Conservation (phyloP, 2,113 vertebrate genomes). For the Lichenostomus cassidix region DNA sequence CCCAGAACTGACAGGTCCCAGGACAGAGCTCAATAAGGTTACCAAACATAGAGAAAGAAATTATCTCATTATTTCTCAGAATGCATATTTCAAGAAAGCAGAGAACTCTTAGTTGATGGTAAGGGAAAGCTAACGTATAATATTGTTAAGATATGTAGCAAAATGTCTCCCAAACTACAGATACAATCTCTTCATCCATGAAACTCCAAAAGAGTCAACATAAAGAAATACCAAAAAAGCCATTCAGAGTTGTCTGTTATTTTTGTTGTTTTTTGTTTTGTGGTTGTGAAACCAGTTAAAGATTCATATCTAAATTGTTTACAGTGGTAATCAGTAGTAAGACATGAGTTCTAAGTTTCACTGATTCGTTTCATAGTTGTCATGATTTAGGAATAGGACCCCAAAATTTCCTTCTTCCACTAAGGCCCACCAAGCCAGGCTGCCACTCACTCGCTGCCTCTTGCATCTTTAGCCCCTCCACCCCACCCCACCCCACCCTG, state of each 20-base stretch:
- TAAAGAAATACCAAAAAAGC: background rate
- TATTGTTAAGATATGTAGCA: background rate
- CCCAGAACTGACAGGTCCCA: background rate
- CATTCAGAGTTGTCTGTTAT: background rate
- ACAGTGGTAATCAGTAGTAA: background rate
- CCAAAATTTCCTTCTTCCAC: background rate
- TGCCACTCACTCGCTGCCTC: fast-evolving
- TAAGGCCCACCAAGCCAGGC: background rate
- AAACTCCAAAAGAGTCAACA: fast-evolving
- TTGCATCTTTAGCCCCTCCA: background rate
- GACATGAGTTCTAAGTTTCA: background rate
- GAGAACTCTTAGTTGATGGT: background rate
- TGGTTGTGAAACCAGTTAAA: background rate
- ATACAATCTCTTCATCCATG: background rate
- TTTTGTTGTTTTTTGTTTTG: background rate
- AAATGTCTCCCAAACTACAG: background rate
- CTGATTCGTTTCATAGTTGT: background rate
- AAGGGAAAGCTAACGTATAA: background rate
- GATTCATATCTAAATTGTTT: background rate
- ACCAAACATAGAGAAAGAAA: background rate
- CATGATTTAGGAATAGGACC: background rate
- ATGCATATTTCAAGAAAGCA: background rate
- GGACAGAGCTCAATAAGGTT: background rate
- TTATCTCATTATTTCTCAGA: background rate
- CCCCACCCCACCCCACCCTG: too few species aligned